Conservation (phyloP, 2,113 vertebrate species). For the Terrapene triunguis region DNA sequence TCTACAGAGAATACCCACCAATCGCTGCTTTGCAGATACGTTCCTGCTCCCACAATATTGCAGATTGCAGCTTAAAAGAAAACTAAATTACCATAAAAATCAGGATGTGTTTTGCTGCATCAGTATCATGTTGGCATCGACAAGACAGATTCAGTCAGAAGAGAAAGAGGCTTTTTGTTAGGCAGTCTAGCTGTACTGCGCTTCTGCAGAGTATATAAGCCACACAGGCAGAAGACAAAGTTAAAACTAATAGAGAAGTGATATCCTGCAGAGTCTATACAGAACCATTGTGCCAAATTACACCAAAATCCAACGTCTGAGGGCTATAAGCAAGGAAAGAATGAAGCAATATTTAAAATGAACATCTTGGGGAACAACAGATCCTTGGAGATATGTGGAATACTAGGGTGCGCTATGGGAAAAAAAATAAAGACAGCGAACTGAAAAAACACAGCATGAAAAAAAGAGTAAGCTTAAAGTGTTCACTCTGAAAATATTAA, state of each 20-base stretch:
- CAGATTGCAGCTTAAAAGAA: constrained; percentile 48
- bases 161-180: constrained; percentile 60
- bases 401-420: not conserved
- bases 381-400: not conserved
- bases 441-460: not conserved
- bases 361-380: not conserved
- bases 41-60: constrained; percentile 73
- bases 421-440: not conserved
- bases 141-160: constrained; percentile 33
- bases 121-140: constrained; percentile 45
- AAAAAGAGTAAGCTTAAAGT: constrained; percentile 40
- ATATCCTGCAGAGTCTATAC: constrained; percentile 25
- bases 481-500: constrained; percentile 33
- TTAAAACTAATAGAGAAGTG: constrained; percentile 58
- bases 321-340: constrained; percentile 14
- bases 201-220: constrained; percentile 57
- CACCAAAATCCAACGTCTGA: not conserved
- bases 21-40: not conserved
- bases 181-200: constrained; percentile 57
- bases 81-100: constrained; percentile 65
- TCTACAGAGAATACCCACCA: constrained; percentile 31
- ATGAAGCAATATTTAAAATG: not conserved
- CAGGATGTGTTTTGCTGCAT: constrained; percentile 68
- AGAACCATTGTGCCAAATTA: not conserved
- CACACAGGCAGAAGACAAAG: constrained; percentile 39